Evolutionary conservation across 1,140 invertebrate genomes (phyloP).

Genomic region (Atopsyche davidsoni): DNA sequence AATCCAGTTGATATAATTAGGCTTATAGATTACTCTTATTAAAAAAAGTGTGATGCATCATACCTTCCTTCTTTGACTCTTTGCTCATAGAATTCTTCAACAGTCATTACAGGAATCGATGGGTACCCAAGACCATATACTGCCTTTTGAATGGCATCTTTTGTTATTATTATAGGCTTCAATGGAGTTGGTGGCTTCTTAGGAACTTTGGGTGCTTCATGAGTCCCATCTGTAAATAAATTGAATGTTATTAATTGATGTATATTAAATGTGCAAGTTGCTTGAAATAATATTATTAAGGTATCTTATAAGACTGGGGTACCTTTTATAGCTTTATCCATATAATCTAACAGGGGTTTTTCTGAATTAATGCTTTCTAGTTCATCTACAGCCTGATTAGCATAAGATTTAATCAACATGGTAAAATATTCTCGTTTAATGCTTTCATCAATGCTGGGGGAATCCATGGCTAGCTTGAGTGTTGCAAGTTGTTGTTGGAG

Average conservation of each 20-base stretch:
- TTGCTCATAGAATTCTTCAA: slow-evolving; percentile 94
- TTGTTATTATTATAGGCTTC: slow-evolving; percentile 91
- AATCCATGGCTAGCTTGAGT: slow-evolving; percentile 58
- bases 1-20: slow-evolving; percentile 4
- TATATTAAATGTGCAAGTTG: no score
- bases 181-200: slow-evolving; percentile 47
- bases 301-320: neutral
- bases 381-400: slow-evolving; percentile 72
- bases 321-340: slow-evolving; percentile 43
- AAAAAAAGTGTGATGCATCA: slow-evolving; percentile 34
- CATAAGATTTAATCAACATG: slow-evolving; percentile 69
- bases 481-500: slow-evolving; percentile 62
- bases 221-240: slow-evolving; percentile 9
- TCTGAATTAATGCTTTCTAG: slow-evolving; percentile 65
- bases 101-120: slow-evolving; percentile 81
- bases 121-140: slow-evolving; percentile 95
- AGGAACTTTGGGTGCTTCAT: slow-evolving; percentile 18
- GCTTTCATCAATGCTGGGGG: slow-evolving; percentile 69
- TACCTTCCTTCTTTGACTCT: slow-evolving; percentile 73
- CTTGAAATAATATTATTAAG: neutral
- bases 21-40: neutral
- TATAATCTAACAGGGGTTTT: slow-evolving; percentile 67
- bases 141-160: slow-evolving; percentile 82
- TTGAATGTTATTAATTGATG: no score
- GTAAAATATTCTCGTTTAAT: slow-evolving; percentile 76